Base-by-base conservation (phyloP, 2,888 invertebrate species). In the Lobophora halterata region DNA sequence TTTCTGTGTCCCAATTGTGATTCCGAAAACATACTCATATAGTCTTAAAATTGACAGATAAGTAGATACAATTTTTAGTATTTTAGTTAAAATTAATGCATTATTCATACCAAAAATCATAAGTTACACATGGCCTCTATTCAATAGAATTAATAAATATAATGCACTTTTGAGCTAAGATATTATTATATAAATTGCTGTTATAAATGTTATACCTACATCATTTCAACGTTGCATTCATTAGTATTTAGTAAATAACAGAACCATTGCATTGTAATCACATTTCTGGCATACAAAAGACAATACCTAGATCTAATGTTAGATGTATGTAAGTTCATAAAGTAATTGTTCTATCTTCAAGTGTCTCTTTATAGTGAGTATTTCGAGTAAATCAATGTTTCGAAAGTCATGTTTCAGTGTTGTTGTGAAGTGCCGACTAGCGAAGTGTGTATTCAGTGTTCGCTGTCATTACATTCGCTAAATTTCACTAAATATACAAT, bases 281-380 rank as follows among this genome's bases (percentile, higher is more conserved):
- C 71, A 65, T 76, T 73, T 85, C 80, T 78, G 82, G 81, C 82
- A 87, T 85, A 81, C 81, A 82, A 88, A 88, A 87, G 88, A 88
- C 88, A 88, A 88, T 88, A 88, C 88, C 86, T 88, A 88, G 88
- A 78, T 86, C 81, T 88, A 88, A 86, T 76, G 75, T 86, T 87
- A 86, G 86, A 67, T 66, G 78, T 83, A 83, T 74, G 81, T 85
- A 83, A 83, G 80, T 77, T 79, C 81, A 79, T 83, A 74, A 78
- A 77, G 42, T 82, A 80, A 82, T 79, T 76, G 85, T 85, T 87
- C 81, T 81, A 80, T 81, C 83, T 86, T 86, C 83, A 81, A 82
- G 77, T 85, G 81, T 86, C 81, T 83, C 77, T 75, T 78, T 77
- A 70, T 78, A n/a, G 64, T 86, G 83, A 82, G 83, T 80, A 76